phyloP scores from a whole-genome alignment of 2,113 vertebrate genomes.

The Pomatostomus ruficeps region DNA sequence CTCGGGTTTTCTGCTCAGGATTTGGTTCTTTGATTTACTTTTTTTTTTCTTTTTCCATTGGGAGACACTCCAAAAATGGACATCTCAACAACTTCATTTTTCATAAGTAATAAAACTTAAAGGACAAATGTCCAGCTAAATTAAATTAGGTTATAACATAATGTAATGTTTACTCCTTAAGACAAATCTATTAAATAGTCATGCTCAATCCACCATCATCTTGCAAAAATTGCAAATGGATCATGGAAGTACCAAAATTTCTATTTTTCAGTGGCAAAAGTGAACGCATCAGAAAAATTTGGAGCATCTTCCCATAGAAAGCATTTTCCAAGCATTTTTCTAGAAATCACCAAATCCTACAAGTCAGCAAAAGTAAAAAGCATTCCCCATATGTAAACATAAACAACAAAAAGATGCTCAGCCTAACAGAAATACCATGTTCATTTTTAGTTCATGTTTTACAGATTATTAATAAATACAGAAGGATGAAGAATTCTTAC shows the following conservation, averaged over 20 bases:
- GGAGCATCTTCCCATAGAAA: not conserved
- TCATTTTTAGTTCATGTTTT: not conserved
- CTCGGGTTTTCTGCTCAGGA: not conserved
- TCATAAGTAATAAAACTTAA: not conserved
- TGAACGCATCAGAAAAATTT: not conserved
- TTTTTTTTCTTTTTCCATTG: not conserved
- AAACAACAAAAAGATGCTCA: not conserved
- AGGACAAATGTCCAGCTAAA: not conserved
- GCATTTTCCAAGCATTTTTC: not conserved
- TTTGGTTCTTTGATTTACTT: not conserved
- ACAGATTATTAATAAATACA: not conserved
- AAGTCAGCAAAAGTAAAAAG: not conserved
- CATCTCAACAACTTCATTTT: not conserved
- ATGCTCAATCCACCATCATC: not conserved
- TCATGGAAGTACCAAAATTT: not conserved
- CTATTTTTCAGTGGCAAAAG: not conserved
- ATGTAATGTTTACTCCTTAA: not conserved
- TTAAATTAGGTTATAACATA: not conserved
- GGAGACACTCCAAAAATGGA: not conserved
- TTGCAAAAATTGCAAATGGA: not conserved
- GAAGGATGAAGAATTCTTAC: not conserved
- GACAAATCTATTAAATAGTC: not conserved
- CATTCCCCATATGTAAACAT: not conserved
- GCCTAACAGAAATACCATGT: not conserved
- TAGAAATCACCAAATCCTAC: not conserved